Evolutionary conservation across 2,888 invertebrate species (phyloP).

Genomic region (Thymelicus lineola): DNA sequence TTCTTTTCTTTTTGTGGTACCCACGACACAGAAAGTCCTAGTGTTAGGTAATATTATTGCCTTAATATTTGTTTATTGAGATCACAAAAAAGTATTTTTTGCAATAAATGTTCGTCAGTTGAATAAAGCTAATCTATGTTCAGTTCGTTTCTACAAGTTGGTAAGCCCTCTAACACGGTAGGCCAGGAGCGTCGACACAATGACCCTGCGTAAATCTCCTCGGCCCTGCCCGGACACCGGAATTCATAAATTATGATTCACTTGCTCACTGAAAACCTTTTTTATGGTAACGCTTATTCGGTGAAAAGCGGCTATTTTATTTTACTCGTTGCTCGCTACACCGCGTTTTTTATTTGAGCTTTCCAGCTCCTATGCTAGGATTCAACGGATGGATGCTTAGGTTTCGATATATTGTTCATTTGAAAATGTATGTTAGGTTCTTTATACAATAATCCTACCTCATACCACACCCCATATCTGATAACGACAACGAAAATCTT

Average conservation of each 20-base stretch:
- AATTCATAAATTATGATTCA: slow-evolving; percentile 86
- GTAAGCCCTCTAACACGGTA: slow-evolving; percentile 55
- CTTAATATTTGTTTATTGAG: too few relatives aligned
- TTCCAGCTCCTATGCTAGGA: slow-evolving; percentile 22
- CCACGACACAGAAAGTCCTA: too few relatives aligned
- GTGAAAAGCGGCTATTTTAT: slow-evolving; percentile 78
- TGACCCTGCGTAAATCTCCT: slow-evolving; percentile 83
- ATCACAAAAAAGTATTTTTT: too few relatives aligned
- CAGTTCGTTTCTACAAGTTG: slow-evolving; percentile 41
- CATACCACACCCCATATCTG: too few relatives aligned
- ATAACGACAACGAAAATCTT: too few relatives aligned
- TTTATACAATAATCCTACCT: too few relatives aligned
- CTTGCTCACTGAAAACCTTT: slow-evolving; percentile 85
- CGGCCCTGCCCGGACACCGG: slow-evolving; percentile 71
- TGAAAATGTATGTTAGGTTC: too few relatives aligned
- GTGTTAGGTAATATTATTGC: too few relatives aligned
- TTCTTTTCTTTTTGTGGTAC: too few relatives aligned
- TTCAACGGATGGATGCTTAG: not conserved
- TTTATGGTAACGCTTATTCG: slow-evolving; percentile 83
- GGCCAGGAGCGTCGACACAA: slow-evolving; percentile 73
- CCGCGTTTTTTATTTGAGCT: slow-evolving; percentile 48
- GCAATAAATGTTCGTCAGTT: too few relatives aligned
- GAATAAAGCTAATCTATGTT: too few relatives aligned
- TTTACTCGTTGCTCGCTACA: slow-evolving; percentile 72
- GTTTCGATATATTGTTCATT: too few relatives aligned